Base-by-base conservation (phyloP, 1,140 invertebrate species). In the Lordiphosa mommai region DNA sequence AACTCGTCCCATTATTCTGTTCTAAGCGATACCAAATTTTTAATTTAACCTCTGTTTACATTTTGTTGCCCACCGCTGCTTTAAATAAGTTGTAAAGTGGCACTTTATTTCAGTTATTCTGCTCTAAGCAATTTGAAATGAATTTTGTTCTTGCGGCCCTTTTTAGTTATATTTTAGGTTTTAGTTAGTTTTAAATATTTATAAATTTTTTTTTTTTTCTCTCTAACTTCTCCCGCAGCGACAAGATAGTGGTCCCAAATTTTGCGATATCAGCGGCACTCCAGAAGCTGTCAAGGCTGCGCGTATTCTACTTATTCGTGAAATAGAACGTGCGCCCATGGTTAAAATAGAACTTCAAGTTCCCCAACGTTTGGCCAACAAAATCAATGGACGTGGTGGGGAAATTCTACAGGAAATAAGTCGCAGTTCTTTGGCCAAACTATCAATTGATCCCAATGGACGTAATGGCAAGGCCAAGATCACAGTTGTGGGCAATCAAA, bases 301-400 rank as follows among this genome's bases (percentile, higher is more conserved):
- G 0, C 92, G 95, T 65, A 89, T 90, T 1, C 79, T 95, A 51
- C 92, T 97, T n/a, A 89, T 93, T 8, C 91, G 93, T 40, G 92
- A 95, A 56, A 92, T 96, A 0, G 90, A 90, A 3, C 92, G 93
- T 50, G 92, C 94, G 40, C 93, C 93, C 3, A 66, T 92, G 0
- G 91, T 94, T 10, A 91, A 93, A 36, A 91, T 91, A 53, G 92
- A 92, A 55, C 92, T 95, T 27, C 89, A 88, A 27, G 92, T 96
- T 1, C 93, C 94, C 0, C 88, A 91, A 47, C 91, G 90, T 82
- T 88, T 91, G 55, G 90, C 92, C 55, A 93, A 93, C 3, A 91
- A 91, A 73, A 92, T 96, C 23, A 94, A 95, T 72, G 95, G 93
- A 33, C 79, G 91, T 30, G 91, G 92, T 58, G 94, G 94, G 9